Evolutionary conservation across 2,113 vertebrate genomes (phyloP).

Genomic region (Xenopus tropicalis): DNA sequence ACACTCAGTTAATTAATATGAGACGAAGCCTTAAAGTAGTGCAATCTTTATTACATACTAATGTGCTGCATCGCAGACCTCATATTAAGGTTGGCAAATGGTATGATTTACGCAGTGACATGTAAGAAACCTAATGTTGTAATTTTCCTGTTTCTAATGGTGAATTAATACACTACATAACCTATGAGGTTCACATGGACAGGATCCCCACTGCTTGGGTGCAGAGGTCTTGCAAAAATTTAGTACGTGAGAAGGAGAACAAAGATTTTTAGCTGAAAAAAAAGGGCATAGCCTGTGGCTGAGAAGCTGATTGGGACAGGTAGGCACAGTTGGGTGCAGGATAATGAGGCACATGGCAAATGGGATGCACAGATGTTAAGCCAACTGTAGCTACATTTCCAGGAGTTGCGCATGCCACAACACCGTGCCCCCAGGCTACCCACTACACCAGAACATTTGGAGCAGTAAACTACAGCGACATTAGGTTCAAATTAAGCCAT

Average conservation of each 20-base stretch:
- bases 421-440: slow-evolving; percentile 72
- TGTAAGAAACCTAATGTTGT: slow-evolving; percentile 68
- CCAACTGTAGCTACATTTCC: slow-evolving; percentile 76
- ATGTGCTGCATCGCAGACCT: slow-evolving; percentile 62
- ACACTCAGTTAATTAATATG: slow-evolving; percentile 70
- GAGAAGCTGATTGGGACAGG: slow-evolving; percentile 77
- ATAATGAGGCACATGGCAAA: slow-evolving; percentile 80
- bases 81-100: slow-evolving; percentile 68
- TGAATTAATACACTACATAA: slow-evolving; percentile 70
- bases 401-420: slow-evolving; percentile 72
- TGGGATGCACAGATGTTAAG: slow-evolving; percentile 89
- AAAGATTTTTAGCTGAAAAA: slow-evolving; percentile 75
- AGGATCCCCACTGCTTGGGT: slow-evolving; percentile 69
- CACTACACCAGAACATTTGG: slow-evolving; percentile 82
- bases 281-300: slow-evolving; percentile 78
- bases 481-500: slow-evolving; percentile 86
- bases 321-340: slow-evolving; percentile 75
- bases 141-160: slow-evolving; percentile 70
- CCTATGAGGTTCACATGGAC: slow-evolving; percentile 62
- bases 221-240: slow-evolving; percentile 78
- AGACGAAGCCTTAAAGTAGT: slow-evolving; percentile 74
- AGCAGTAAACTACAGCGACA: slow-evolving; percentile 80
- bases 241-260: slow-evolving; percentile 84
- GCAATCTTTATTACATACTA: slow-evolving; percentile 69
- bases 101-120: slow-evolving; percentile 74